Percentiles rank a stretch among this genome's conserved stretches.
These are phyloP conservation scores for Chloroceryle aenea DNA, from an alignment of 2,113 vertebrate genomes.

Conservation along the genomic window DNA sequence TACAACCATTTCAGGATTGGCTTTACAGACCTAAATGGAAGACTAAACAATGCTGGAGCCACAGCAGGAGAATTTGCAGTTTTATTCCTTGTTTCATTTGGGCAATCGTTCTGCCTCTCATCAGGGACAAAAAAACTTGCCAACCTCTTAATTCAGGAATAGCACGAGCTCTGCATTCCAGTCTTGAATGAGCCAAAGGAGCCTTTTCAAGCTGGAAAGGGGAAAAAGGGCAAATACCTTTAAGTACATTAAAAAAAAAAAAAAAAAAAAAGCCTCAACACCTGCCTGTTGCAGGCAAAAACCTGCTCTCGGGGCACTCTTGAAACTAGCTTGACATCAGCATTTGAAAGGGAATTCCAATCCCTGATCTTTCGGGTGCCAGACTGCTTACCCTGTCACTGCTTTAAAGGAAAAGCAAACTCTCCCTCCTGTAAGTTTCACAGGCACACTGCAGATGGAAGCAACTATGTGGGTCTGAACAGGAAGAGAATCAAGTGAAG, in stretches of 20 bases:
- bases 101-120: slow-evolving; percentile 70
- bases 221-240: slow-evolving; percentile 56
- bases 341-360: slow-evolving; percentile 56
- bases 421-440: not conserved
- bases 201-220: slow-evolving; percentile 36
- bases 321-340: slow-evolving; percentile 47
- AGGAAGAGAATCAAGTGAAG: not conserved
- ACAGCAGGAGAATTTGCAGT: slow-evolving; percentile 64
- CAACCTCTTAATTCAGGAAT: slow-evolving; percentile 56
- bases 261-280: not conserved
- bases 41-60: slow-evolving; percentile 73
- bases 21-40: slow-evolving; percentile 63
- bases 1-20: slow-evolving; percentile 66
- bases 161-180: slow-evolving; percentile 44
- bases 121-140: slow-evolving; percentile 64
- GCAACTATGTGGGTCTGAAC: not conserved
- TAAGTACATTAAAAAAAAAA: not conserved
- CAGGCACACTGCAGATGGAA: not conserved
- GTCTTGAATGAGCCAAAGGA: slow-evolving; percentile 16
- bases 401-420: not conserved
- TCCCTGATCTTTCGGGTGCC: slow-evolving; percentile 8
- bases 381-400: slow-evolving; percentile 16
- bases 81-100: slow-evolving; percentile 69
- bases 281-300: slow-evolving; percentile 62
- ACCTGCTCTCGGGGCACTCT: slow-evolving; percentile 39